These are phyloP conservation scores for Drosophila sordidapex DNA, from an alignment of 2,888 invertebrate genomes.

Conservation along the genomic window DNA sequence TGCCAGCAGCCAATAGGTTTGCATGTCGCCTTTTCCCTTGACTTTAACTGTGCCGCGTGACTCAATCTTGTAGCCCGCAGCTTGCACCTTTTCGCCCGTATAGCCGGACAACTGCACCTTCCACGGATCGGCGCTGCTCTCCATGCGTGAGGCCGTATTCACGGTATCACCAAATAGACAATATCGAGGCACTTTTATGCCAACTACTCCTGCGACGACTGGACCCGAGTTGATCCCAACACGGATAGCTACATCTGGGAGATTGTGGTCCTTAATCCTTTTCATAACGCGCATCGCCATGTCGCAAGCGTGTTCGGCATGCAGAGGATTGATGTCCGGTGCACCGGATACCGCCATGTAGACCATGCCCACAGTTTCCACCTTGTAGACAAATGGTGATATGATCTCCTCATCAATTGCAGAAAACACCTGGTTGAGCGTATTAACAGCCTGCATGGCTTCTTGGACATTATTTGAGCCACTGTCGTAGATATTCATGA, in stretches of 20 bases:
- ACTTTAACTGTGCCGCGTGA: slow-evolving; percentile 91
- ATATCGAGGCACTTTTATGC: slow-evolving; percentile 92
- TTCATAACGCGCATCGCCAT: slow-evolving; percentile 91
- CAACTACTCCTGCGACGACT: slow-evolving; percentile 95
- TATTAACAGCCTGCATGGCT: slow-evolving; percentile 92
- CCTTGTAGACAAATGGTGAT: slow-evolving; percentile 94
- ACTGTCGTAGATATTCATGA: slow-evolving; percentile 82
- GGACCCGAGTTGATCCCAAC: slow-evolving; percentile 93
- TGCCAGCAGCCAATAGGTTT: slow-evolving; percentile 91
- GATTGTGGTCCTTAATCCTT: slow-evolving; percentile 88
- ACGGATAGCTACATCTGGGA: slow-evolving; percentile 87
- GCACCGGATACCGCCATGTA: slow-evolving; percentile 97
- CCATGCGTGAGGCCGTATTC: slow-evolving; percentile 96
- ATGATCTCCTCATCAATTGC: slow-evolving; percentile 94
- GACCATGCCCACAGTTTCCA: slow-evolving; percentile 96
- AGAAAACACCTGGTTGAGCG: slow-evolving; percentile 94
- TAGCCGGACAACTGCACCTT: slow-evolving; percentile 91
- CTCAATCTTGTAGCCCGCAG: slow-evolving; percentile 88
- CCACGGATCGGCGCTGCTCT: slow-evolving; percentile 88
- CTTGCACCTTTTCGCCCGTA: slow-evolving; percentile 89
- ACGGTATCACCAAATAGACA: slow-evolving; percentile 96
- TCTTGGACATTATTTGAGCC: slow-evolving; percentile 84
- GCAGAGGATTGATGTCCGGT: slow-evolving; percentile 90
- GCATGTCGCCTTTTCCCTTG: slow-evolving; percentile 96
- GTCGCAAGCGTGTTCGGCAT: slow-evolving; percentile 92